These are phyloP conservation scores for Coleophora deauratella DNA, from an alignment of 2,888 invertebrate species.

Conservation along the genomic window DNA sequence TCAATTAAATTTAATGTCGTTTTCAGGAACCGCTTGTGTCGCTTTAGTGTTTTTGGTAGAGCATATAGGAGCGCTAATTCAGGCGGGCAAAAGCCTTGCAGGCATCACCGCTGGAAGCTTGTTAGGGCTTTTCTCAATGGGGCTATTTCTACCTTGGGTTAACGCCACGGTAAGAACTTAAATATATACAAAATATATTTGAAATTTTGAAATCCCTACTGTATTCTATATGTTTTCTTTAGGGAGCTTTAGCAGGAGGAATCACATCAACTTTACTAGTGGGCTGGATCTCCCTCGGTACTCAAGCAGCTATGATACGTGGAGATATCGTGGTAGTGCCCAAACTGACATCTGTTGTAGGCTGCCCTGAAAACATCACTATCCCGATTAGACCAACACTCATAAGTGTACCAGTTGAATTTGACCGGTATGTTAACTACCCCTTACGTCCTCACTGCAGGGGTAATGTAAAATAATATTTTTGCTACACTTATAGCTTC, in stretches of 20 bases:
- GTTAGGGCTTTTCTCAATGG: slow-evolving; percentile 80
- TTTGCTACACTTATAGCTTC: background rate
- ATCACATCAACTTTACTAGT: slow-evolving; percentile 74
- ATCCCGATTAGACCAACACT: slow-evolving; percentile 20
- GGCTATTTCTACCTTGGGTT: slow-evolving; percentile 80
- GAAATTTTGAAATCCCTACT: background rate
- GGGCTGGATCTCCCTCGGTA: slow-evolving; percentile 81
- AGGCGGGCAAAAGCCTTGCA: slow-evolving; percentile 80
- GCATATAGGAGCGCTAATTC: slow-evolving; percentile 80
- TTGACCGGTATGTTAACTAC: slow-evolving; percentile 58
- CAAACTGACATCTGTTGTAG: slow-evolving; percentile 76
- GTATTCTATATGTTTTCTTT: background rate
- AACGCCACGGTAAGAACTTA: slow-evolving; percentile 73
- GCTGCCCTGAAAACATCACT: slow-evolving; percentile 56
- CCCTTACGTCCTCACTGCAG: too few species aligned
- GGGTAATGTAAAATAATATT: slow-evolving; percentile 1
- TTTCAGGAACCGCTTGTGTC: slow-evolving; percentile 75
- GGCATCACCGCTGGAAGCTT: slow-evolving; percentile 83
- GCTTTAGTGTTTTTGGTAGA: slow-evolving; percentile 81
- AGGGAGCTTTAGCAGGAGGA: slow-evolving; percentile 80
- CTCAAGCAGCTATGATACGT: slow-evolving; percentile 78
- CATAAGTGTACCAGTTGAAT: slow-evolving; percentile 28
- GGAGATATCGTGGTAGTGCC: slow-evolving; percentile 75
- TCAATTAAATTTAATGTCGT: background rate
- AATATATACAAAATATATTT: background rate